Evolutionary conservation across 2,888 invertebrate genomes (phyloP).

Genomic region (Stomorhina lunata): DNA sequence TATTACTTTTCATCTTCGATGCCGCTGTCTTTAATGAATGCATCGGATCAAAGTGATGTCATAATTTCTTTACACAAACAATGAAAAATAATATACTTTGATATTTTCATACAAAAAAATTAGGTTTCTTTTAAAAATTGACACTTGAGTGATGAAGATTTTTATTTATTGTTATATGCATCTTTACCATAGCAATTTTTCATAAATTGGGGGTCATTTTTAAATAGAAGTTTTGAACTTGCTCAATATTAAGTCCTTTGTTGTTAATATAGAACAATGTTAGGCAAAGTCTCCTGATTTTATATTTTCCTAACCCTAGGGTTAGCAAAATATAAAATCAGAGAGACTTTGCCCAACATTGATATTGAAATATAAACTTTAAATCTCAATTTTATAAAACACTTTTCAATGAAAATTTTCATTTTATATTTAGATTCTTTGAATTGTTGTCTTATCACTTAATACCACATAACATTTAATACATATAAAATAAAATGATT

Average conservation of each 20-base stretch:
- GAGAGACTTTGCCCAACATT: too few relatives aligned
- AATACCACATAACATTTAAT: not conserved
- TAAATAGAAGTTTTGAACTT: too few relatives aligned
- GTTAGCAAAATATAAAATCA: too few relatives aligned
- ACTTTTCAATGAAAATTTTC: too few relatives aligned
- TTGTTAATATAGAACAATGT: too few relatives aligned
- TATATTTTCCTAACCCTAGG: too few relatives aligned
- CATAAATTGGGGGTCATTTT: too few relatives aligned
- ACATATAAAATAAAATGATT: not conserved
- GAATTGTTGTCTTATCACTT: constrained; percentile 6
- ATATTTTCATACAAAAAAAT: not conserved
- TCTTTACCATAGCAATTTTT: too few relatives aligned
- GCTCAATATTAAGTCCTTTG: too few relatives aligned
- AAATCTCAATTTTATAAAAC: too few relatives aligned
- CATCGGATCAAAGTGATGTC: constrained; percentile 54
- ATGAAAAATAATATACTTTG: constrained; percentile 15
- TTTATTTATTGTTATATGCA: not conserved
- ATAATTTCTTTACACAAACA: constrained; percentile 45
- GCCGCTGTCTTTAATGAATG: constrained; percentile 27
- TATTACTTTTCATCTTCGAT: not conserved
- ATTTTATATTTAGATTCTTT: not conserved
- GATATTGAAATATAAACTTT: too few relatives aligned
- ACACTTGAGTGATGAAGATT: not conserved
- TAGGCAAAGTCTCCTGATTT: too few relatives aligned
- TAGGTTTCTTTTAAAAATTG: not conserved